Conservation (phyloP, 2,888 invertebrate species). For the Eurytoma californica region DNA sequence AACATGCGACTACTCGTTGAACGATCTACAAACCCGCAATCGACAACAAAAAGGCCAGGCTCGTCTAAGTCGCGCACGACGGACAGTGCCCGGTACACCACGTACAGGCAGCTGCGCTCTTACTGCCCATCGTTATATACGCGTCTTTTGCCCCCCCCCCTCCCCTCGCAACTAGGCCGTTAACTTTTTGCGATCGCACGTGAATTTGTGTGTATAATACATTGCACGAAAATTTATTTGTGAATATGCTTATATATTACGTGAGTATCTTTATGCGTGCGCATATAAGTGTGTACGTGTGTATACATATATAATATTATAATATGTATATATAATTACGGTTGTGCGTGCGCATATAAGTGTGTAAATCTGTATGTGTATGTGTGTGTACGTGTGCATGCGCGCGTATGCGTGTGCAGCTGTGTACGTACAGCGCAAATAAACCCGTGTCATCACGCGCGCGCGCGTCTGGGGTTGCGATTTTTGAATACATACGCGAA, state of each 20-base stretch:
- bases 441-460: no score
- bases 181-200: not conserved
- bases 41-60: not conserved
- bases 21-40: not conserved
- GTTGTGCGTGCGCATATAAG: not conserved
- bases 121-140: no score
- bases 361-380: not conserved
- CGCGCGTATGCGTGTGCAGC: no score
- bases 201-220: no score
- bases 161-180: not conserved
- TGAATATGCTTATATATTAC: no score
- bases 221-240: no score
- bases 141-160: not conserved
- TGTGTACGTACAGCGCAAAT: no score
- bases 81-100: no score
- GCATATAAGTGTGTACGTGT: not conserved
- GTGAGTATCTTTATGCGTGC: not conserved
- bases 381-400: not conserved
- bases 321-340: no score
- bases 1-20: not conserved
- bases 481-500: no score
- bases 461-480: not conserved
- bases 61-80: no score
- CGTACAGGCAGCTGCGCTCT: no score
- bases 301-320: not conserved